Conservation (phyloP, 2,888 invertebrate genomes). For the Drosophila leonis region DNA sequence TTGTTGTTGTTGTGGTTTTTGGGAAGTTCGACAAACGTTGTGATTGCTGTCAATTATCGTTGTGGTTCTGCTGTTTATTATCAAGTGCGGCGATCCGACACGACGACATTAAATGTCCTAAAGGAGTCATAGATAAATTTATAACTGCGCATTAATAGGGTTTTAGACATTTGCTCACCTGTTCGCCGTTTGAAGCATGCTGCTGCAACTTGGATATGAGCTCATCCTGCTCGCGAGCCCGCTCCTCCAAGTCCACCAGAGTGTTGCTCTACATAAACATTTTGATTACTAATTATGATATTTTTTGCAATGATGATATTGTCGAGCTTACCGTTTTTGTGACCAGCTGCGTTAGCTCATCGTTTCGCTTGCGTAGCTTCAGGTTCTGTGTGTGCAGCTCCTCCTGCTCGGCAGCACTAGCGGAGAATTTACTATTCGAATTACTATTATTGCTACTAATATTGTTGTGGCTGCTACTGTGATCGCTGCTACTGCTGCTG, state of each 20-base stretch:
- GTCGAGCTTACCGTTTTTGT: constrained; percentile 89
- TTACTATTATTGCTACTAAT: constrained; percentile 82
- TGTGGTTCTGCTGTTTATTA: constrained; percentile 56
- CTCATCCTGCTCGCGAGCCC: constrained; percentile 84
- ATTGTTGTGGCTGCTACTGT: constrained; percentile 72
- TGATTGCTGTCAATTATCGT: constrained; percentile 68
- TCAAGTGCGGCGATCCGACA: constrained; percentile 16
- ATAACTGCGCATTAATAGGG: neutral
- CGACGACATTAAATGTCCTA: constrained; percentile 84
- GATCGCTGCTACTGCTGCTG: constrained; percentile 64
- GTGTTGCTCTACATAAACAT: constrained; percentile 80
- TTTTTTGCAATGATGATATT: neutral
- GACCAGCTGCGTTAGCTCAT: constrained; percentile 91
- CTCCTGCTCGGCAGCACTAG: constrained; percentile 67
- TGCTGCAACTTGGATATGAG: constrained; percentile 84
- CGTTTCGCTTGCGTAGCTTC: constrained; percentile 88
- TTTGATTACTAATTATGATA: neutral
- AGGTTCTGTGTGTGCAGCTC: constrained; percentile 88
- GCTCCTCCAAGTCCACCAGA: constrained; percentile 83
- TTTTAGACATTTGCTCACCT: constrained; percentile 59
- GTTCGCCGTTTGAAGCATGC: constrained; percentile 83
- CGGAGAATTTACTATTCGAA: constrained; percentile 75
- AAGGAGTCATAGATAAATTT: constrained; percentile 21
- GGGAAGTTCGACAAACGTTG: constrained; percentile 73
- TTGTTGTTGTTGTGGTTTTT: constrained; percentile 59